phyloP scores from a whole-genome alignment of 2,113 vertebrate genomes.

The Nycticorax nycticorax region DNA sequence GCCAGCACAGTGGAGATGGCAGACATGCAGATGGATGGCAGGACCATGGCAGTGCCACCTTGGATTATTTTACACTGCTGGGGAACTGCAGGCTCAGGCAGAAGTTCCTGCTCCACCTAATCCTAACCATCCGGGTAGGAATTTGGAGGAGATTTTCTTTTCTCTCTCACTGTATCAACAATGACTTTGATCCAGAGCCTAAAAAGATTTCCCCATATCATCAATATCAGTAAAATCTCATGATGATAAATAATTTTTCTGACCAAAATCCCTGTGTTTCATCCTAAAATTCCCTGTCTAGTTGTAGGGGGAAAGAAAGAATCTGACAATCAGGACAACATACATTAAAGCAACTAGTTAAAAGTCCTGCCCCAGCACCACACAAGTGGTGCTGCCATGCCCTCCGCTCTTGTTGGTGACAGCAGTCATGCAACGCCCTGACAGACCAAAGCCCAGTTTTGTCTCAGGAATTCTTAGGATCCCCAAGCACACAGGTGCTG shows the following conservation, averaged over 20 bases:
- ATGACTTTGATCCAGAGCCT: background rate
- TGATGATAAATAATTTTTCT: background rate
- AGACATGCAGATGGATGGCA: background rate
- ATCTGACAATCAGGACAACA: background rate
- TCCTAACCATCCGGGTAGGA: background rate
- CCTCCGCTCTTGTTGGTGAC: background rate
- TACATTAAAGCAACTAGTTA: background rate
- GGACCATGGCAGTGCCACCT: background rate
- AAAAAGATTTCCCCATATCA: background rate
- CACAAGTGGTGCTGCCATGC: fast-evolving
- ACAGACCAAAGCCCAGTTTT: background rate
- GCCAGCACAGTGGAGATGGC: background rate
- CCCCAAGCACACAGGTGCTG: background rate
- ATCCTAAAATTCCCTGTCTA: background rate
- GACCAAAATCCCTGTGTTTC: background rate
- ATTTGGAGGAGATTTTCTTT: background rate
- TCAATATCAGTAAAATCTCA: background rate
- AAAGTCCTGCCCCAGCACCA: background rate
- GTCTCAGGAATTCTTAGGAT: background rate
- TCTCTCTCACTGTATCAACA: background rate
- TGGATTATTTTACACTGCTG: background rate
- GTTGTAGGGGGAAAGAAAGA: background rate
- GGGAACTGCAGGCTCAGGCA: background rate
- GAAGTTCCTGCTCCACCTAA: background rate
- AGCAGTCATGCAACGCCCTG: background rate